Conservation (phyloP, 2,797 vertebrate genomes). For the Dallia pectoralis region DNA sequence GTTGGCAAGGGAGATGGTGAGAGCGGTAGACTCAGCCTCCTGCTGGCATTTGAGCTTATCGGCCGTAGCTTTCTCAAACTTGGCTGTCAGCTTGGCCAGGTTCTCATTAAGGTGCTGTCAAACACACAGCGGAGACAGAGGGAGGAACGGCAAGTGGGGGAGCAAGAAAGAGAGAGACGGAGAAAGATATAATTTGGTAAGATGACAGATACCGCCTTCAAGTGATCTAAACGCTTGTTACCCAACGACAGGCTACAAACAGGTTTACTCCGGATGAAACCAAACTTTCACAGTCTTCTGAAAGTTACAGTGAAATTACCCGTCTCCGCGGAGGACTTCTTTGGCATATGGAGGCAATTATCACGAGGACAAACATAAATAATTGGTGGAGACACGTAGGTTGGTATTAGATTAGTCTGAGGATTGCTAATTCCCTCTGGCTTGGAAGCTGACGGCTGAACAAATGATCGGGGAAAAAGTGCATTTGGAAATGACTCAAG, state of each 20-base stretch:
- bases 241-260: slow-evolving; percentile 39
- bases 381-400: slow-evolving; percentile 60
- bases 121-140: slow-evolving; percentile 10
- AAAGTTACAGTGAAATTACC: slow-evolving; percentile 47
- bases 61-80: slow-evolving; percentile 90
- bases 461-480: slow-evolving; percentile 54
- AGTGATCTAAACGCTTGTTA: slow-evolving; percentile 27
- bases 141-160: neutral
- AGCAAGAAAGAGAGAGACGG: slow-evolving; percentile 6
- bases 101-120: slow-evolving; percentile 89
- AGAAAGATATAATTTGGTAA: slow-evolving; percentile 42
- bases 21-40: slow-evolving; percentile 85
- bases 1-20: slow-evolving; percentile 90
- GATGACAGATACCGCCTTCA: slow-evolving; percentile 34
- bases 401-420: slow-evolving; percentile 66
- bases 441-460: slow-evolving; percentile 44
- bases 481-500: slow-evolving; percentile 59
- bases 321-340: slow-evolving; percentile 56
- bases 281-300: slow-evolving; percentile 23
- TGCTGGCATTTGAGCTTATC: slow-evolving; percentile 93
- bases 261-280: slow-evolving; percentile 30
- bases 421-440: slow-evolving; percentile 65
- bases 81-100: slow-evolving; percentile 85
- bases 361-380: slow-evolving; percentile 72
- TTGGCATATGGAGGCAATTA: slow-evolving; percentile 69